These are phyloP conservation scores for Crotalus helleri DNA, from an alignment of 2,113 vertebrate genomes.

Conservation along the genomic window DNA sequence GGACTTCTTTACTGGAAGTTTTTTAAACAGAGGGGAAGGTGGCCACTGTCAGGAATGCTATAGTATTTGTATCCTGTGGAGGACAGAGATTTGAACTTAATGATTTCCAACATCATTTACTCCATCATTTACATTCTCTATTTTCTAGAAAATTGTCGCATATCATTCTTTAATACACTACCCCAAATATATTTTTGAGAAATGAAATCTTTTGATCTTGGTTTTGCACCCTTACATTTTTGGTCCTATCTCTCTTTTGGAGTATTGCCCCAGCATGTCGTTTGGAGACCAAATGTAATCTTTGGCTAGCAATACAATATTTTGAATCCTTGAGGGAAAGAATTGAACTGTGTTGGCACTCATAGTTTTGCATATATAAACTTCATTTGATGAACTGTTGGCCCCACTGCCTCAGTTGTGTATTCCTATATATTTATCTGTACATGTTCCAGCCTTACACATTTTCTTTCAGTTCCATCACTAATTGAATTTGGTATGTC, in stretches of 20 bases:
- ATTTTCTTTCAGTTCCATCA: background rate
- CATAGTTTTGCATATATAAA: background rate
- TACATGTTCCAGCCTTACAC: background rate
- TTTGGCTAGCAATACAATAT: too few relatives aligned
- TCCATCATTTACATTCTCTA: background rate
- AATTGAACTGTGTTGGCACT: background rate
- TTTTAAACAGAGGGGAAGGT: background rate
- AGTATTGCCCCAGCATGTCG: too few relatives aligned
- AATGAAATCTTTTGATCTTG: background rate
- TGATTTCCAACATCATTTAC: background rate
- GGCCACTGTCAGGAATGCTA: background rate
- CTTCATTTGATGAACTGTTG: background rate
- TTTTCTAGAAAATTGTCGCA: background rate
- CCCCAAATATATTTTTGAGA: background rate
- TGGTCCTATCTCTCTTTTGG: background rate
- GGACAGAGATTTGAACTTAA: background rate
- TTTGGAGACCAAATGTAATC: too few relatives aligned
- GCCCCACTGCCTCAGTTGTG: background rate
- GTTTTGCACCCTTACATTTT: background rate
- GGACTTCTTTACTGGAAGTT: background rate
- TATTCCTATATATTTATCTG: background rate
- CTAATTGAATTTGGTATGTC: background rate
- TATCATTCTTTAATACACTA: background rate
- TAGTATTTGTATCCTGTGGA: background rate
- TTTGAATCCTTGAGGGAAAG: background rate